A percentile compares a stretch with the other conserved stretches of the same genome.
Evolutionary conservation across 2,888 invertebrate genomes (phyloP).

Genomic region (Cistogaster globosa): DNA sequence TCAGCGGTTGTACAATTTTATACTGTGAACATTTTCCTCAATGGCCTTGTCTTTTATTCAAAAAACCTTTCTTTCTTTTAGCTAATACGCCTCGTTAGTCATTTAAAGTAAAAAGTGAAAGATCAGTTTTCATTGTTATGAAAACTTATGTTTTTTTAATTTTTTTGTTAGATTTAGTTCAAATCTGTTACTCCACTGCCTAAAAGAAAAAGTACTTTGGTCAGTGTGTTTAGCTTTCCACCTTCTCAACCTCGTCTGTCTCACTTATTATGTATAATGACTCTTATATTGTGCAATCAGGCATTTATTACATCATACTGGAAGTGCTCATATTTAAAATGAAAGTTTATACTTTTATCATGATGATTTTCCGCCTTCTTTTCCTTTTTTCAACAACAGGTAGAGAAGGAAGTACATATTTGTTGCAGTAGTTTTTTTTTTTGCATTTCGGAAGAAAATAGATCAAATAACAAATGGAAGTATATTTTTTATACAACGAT

Average conservation of each 20-base stretch:
- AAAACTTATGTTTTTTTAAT: conserved; percentile 34
- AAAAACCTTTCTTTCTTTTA: conserved; percentile 34
- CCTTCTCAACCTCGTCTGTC: not conserved
- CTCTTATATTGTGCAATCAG: conserved; percentile 67
- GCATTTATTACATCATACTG: conserved; percentile 65
- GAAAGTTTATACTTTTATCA: conserved; percentile 62
- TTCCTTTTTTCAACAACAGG: not conserved
- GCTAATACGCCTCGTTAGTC: not conserved
- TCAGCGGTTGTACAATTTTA: conserved; percentile 59
- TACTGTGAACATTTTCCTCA: conserved; percentile 67
- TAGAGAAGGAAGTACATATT: conserved; percentile 49
- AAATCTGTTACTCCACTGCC: conserved; percentile 24
- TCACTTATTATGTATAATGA: too few relatives aligned
- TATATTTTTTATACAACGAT: conserved; percentile 44
- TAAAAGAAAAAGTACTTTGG: conserved; percentile 64
- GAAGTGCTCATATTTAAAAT: conserved; percentile 54
- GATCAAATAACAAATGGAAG: conserved; percentile 65
- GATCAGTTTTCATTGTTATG: conserved; percentile 42
- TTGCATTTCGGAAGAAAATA: conserved; percentile 49
- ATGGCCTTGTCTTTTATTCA: conserved; percentile 72
- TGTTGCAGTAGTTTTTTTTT: conserved; percentile 12
- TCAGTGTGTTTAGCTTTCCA: conserved; percentile 33
- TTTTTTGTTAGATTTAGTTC: not conserved
- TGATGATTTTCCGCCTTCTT: not conserved
- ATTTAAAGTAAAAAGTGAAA: conserved; percentile 63